Percentiles rank a stretch among this genome's conserved stretches.
phyloP scores from a whole-genome alignment of 2,888 invertebrate species.

The Drosophila subsilvestris region DNA sequence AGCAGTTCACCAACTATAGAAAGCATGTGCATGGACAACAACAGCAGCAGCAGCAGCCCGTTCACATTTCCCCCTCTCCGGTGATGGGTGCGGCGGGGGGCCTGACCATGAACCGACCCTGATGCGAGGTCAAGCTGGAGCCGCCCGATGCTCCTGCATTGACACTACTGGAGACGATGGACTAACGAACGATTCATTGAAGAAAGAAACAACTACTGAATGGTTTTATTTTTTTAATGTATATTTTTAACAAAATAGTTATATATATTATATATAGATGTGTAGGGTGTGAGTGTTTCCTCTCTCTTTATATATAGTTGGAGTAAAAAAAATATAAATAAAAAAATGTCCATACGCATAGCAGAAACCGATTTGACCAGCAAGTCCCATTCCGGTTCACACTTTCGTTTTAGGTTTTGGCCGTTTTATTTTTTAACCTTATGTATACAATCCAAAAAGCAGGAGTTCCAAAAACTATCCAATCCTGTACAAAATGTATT shows the following conservation, averaged over 20 bases:
- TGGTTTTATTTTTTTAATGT: conserved; percentile 40
- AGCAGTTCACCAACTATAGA: conserved; percentile 95
- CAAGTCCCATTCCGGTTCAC: too few species aligned
- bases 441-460: too few species aligned
- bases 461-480: too few species aligned
- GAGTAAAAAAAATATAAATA: too few species aligned
- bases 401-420: too few species aligned
- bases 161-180: background rate
- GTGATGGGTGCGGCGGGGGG: conserved; percentile 28
- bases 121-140: conserved; percentile 70
- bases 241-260: conserved; percentile 68
- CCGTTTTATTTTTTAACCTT: too few species aligned
- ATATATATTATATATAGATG: conserved; percentile 37
- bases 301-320: too few species aligned
- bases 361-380: too few species aligned
- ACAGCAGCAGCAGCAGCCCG: conserved; percentile 6
- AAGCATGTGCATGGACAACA: conserved; percentile 85
- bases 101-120: conserved; percentile 53
- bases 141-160: conserved; percentile 55
- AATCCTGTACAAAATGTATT: too few species aligned
- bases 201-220: background rate
- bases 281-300: conserved; percentile 7
- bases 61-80: conserved; percentile 46
- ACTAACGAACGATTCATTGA: conserved; percentile 19
- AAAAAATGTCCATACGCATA: too few species aligned